Base-by-base conservation (phyloP, 2,113 vertebrate genomes). In the Equus quagga region DNA sequence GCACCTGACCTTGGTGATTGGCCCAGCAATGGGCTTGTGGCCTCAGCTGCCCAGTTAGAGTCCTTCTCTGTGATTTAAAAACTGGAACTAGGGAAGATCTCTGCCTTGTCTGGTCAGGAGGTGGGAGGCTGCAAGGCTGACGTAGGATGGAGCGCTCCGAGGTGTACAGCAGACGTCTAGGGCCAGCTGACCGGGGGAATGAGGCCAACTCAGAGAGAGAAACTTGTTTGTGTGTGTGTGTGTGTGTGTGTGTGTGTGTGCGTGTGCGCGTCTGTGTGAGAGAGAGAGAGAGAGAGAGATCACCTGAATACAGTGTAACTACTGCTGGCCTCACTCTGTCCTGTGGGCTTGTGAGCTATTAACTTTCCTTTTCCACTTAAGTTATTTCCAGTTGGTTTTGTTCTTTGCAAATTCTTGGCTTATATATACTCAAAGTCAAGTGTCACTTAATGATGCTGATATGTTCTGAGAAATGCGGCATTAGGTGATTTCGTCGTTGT, bases 221-320 rank as follows among this genome's bases (percentile, higher is more conserved):
- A 36, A 58, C 0, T 41, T 41, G 36, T 41, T 3, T 41, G 36
- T 41, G 36, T 41, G 36, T 0, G 60, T 5, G 36, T 28, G 51
- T n/a, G 62, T 36, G 72, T 31, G 56, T 17, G n/a, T n/a, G 23
- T 58, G 33, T 23, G 23, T 28, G 58, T 11, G 67, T 9, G 36
- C 8, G 15, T 64, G 49, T 60, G 87, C 26, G 11, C 36, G 72
- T 28, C 58, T 12, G 33, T 7, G 62, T 54, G 49, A 17, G 28
- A 8, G 6, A 49, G 5, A 36, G 4, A 65, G n/a, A 6, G 9
- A 12, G 26, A 51, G 26, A 33, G 33, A 23, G 6, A n/a, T 4
- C 1, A 0, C 12, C 54, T 13, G 6, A 6, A 56, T 9, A 19
- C 6, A 33, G 72, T 0, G 6, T 0, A 49, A 0, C 21, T 14